Evolutionary conservation across 2,888 invertebrate genomes (phyloP), one percentile per base, ranked within the genome.

Genomic region (Hypercompe scribonia): DNA sequence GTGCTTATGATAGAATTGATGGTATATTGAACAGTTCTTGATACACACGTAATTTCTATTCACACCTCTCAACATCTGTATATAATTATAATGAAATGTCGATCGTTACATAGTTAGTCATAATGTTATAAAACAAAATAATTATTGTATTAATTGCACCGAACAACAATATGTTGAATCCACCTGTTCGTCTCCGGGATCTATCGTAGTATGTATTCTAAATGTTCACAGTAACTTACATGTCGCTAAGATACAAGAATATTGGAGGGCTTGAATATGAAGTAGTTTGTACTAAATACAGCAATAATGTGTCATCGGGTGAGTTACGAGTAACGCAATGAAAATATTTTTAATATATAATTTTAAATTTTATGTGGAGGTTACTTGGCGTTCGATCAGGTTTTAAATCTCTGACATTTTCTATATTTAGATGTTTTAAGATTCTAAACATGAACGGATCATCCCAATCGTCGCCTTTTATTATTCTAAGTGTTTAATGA

Each of bases 271-370:
- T 70, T 78, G 72, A 75, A 73, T 70, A 71, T 76, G 76, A 76
- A 72, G 75, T 77, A 78, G 79, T 70, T 46, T 5, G 0, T 21
- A 68, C 74, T 75, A 77, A 83, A 76, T 63, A 75, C 79, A 74
- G 80, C 82, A 85, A 84, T 81, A 81, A 80, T 75, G 74, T 73
- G 77, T 70, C 69, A 65, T 71, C 72, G 76, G 74, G 67, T 65
- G 70, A 77, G 68, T 46, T 21, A 21, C 46, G 21, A 21, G 66
- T 77, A 73, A 79, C 67, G 70, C 86, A 85, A 90, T 86, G 86
- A 80, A 80, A 84, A 90, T 91, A 92, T 91, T 91, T 90, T 90
- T 89, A 91, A 90, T 91, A 91, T 90, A 89, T 90, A 87, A 90
- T 89, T 91, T 90, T 86, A 86, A 89, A 82, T 87, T 89, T 88